Evolutionary conservation across 2,113 vertebrate species (phyloP), one percentile per base, ranked within the genome.

Genomic region (Zootoca vivipara): DNA sequence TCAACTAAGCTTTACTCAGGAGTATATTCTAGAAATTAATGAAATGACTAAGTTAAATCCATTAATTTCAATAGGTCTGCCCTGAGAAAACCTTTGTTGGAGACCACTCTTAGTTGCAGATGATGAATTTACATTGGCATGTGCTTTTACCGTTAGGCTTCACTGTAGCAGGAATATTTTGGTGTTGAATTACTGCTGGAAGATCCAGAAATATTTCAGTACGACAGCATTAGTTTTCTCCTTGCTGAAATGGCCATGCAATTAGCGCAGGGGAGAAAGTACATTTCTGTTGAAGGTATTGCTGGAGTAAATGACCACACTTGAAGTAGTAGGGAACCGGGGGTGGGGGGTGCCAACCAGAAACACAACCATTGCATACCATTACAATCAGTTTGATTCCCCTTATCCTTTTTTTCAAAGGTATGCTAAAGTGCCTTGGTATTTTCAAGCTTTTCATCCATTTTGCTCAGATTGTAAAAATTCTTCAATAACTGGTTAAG

Each of bases 401-500:
- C 24, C 9, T 62, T 73, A 77, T 35, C 13, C 26, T 24, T 7
- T 74, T 40, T 46, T 46, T 46, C 10, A 10, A 12, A 52, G 46
- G 40, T 85, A 64, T 46, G 42, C 35, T 77, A 65, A 67, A 35
- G 40, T 78, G 26, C 26, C 80, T 83, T 22, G 24, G 38, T 77
- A 18, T 38, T 88, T 65, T 83, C 40, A 83, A 58, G 92, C 89
- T 86, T 20, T 10, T 85, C 93, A 93, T 77, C 86, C 88, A 89
- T 91, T 90, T 69, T n/a, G 88, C 82, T 92, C 86, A 86, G 84
- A 78, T 90, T 82, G 70, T 72, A 5, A 78, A 83, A 87, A 72
- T 24, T 74, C 40, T 90, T 92, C 91, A 52, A 92, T 92, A 94
- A 90, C 6, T 85, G 78, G 52, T 93, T 93, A 95, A 82, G 86